A percentile compares a stretch with the other conserved stretches of the same genome.
Evolutionary conservation across 2,888 invertebrate genomes (phyloP).

Genomic region (Capitulum mitella): DNA sequence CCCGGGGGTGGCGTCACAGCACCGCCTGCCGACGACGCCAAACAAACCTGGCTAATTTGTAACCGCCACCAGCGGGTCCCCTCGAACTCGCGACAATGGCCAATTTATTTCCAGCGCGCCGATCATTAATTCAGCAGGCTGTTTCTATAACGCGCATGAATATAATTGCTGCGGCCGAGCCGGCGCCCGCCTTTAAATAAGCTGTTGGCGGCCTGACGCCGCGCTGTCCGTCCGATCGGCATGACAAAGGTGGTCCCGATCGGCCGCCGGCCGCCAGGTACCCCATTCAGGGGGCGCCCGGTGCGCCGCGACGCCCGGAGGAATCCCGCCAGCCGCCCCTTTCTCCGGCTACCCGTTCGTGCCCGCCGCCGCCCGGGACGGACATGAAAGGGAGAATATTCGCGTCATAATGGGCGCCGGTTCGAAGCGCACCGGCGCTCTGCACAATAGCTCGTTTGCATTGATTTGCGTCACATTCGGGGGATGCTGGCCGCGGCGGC

Average conservation of each 20-base stretch:
- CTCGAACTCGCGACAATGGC: conserved; percentile 20
- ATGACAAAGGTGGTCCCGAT: neutral
- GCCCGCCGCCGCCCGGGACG: neutral
- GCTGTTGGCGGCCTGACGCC: neutral
- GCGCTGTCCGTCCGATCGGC: neutral
- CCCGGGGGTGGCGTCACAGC: too few relatives aligned
- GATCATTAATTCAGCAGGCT: conserved; percentile 20
- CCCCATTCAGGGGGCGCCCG: neutral
- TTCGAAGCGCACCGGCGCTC: neutral
- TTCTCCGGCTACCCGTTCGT: neutral
- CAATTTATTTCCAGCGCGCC: conserved; percentile 11
- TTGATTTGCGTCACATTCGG: conserved; percentile 24
- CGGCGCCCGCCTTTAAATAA: neutral
- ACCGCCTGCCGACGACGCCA: neutral
- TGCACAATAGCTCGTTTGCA: conserved; percentile 23
- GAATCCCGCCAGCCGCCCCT: neutral
- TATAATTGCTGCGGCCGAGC: neutral
- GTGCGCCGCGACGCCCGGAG: neutral
- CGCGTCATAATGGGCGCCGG: conserved; percentile 1
- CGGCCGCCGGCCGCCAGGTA: conserved; percentile 1
- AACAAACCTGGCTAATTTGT: conserved; percentile 22
- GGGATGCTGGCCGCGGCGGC: neutral
- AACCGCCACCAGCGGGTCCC: conserved; percentile 17
- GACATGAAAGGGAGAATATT: conserved; percentile 16
- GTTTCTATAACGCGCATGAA: conserved; percentile 24